Base-by-base conservation (phyloP, 2,797 vertebrate species). In the Sandelia bainsii region DNA sequence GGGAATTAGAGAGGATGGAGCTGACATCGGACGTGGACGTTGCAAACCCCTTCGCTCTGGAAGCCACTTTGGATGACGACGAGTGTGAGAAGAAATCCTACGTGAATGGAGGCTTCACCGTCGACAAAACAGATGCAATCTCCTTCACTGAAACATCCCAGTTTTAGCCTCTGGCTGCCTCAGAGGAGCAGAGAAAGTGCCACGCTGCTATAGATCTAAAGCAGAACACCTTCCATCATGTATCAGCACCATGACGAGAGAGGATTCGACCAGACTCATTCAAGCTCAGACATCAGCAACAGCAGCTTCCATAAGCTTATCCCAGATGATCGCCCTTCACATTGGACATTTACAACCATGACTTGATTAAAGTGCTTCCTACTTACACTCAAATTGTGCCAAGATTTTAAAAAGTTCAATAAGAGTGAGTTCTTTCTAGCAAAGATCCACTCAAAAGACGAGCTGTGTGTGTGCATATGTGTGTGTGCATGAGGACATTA, bases 121-220 rank as follows among this genome's bases (percentile, higher is more conserved):
- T 99, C 1, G 98, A 99, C 93, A 99, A 98, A 89, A 97, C 96
- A 12, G 98, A 99, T 60, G 93, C 96, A 1, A 96, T 99, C 92
- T 98, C 97, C 20, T 99, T 98, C 79, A 99, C 97, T 0, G 96
- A 99, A 87, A 99, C 98, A 60, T 99, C 98, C 46, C 97, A 99
- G 91, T 99, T 99, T 91, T 99, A 96, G 94, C 66, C 69, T 65
- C 27, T 54, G 61, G 68, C 44, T 16, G 62, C 79, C 56, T 83
- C 63, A 11, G 66, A 84, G 81, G 50, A 69, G 67, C 58, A 66
- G 54, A 69, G 74, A 64, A 84, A 87, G 84, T 85, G 79, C 79
- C 80, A 61, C 22, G 59, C 82, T 82, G 78, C 86, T 82, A 32
- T 46, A 60, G 64, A 70, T 75, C 67, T 79, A 27, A 75, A 61